These are phyloP conservation scores for Rhynchopsitta pachyrhyncha DNA, from an alignment of 2,113 vertebrate species.

Conservation along the genomic window DNA sequence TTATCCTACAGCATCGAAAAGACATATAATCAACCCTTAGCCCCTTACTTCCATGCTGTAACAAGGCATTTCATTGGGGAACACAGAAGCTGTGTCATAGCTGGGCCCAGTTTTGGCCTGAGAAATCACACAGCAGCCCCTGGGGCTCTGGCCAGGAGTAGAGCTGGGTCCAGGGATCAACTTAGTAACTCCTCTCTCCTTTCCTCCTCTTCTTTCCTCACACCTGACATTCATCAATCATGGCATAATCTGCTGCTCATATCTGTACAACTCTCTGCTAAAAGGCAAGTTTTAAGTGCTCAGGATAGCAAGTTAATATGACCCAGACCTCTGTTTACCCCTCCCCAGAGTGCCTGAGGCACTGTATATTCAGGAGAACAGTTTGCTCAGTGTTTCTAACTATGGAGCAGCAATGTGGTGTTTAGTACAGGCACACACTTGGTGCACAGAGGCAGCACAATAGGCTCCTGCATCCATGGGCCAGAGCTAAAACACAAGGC, in stretches of 20 bases:
- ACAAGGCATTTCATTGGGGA: not conserved
- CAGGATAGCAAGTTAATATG: not conserved
- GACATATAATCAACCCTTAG: not conserved
- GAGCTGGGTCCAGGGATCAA: not conserved
- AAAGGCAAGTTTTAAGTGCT: not conserved
- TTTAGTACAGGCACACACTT: not conserved
- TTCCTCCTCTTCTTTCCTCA: not conserved
- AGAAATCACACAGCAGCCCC: not conserved
- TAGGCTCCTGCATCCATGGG: not conserved
- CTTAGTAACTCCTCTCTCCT: not conserved
- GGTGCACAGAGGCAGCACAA: not conserved
- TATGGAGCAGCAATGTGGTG: not conserved
- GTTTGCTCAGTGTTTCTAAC: not conserved
- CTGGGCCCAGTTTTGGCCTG: not conserved
- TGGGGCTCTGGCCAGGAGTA: not conserved
- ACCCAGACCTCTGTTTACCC: not conserved
- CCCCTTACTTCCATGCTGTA: not conserved
- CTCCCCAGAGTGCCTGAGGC: not conserved
- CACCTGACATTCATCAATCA: not conserved
- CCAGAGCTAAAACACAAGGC: not conserved
- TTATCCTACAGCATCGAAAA: not conserved
- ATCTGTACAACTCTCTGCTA: not conserved
- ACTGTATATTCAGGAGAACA: too few relatives aligned
- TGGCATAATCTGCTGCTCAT: not conserved
- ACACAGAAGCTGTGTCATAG: not conserved